Percentiles rank a stretch among this genome's conserved stretches.
phyloP scores from a whole-genome alignment of 1,140 invertebrate genomes.

The Caerostris extrusa region DNA sequence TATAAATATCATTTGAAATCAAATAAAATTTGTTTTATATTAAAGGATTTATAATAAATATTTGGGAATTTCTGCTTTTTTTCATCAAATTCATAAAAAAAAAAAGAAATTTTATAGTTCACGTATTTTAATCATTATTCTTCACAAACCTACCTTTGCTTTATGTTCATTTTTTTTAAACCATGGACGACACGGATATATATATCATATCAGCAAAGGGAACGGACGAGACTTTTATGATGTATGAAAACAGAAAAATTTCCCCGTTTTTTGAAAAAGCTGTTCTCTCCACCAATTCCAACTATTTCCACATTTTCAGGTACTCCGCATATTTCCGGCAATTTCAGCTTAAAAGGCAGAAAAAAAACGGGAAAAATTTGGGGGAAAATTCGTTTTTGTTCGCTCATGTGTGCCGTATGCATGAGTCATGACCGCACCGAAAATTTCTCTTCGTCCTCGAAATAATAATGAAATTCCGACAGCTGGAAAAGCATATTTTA shows the following conservation, averaged over 20 bases:
- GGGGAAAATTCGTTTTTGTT: conserved; percentile 18
- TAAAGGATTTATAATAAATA: too few species aligned
- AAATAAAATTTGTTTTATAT: too few species aligned
- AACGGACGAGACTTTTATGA: not conserved
- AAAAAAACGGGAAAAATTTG: not conserved
- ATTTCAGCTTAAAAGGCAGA: not conserved
- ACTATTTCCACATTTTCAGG: conserved; percentile 16
- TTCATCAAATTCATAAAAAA: too few species aligned
- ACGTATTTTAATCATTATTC: too few species aligned
- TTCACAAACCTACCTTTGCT: too few species aligned
- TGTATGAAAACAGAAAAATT: not conserved
- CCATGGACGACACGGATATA: too few species aligned
- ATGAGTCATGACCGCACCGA: not conserved
- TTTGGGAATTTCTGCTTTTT: too few species aligned
- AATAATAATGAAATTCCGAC: conserved; percentile 56
- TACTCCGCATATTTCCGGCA: not conserved
- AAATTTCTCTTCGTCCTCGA: not conserved
- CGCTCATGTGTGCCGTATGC: conserved; percentile 19
- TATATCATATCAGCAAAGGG: not conserved
- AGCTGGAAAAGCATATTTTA: conserved; percentile 36
- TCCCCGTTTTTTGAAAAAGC: not conserved
- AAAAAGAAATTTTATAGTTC: too few species aligned
- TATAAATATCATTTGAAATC: too few species aligned
- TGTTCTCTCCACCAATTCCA: not conserved
- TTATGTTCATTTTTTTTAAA: too few species aligned